These are phyloP conservation scores for Phenganax marumi DNA, from an alignment of 92 coral and sea anemone species.

Conservation along the genomic window DNA sequence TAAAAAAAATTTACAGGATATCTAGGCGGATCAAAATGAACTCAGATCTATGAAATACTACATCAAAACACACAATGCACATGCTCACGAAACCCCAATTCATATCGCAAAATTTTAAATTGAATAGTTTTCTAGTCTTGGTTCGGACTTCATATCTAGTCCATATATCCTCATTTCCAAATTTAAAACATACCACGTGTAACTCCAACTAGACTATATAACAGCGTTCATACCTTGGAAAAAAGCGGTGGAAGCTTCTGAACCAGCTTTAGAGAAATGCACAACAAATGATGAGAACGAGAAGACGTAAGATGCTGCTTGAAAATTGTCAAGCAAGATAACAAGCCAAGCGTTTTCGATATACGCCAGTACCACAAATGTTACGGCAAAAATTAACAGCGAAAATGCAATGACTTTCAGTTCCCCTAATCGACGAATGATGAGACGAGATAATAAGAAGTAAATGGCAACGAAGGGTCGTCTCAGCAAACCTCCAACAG, in stretches of 20 bases:
- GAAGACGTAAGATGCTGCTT: conserved; percentile 11
- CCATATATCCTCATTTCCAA: background rate
- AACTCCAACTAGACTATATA: background rate
- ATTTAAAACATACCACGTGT: background rate
- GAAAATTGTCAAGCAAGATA: conserved; percentile 11
- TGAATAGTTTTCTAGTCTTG: no score
- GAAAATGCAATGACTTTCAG: conserved; percentile 5
- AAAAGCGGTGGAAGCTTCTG: conserved; percentile 26
- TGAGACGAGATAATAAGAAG: conserved; percentile 10
- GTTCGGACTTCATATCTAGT: no score
- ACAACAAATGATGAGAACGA: conserved; percentile 17
- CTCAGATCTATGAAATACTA: no score
- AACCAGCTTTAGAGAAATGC: conserved; percentile 24
- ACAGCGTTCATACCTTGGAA: conserved; percentile 8
- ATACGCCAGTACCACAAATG: background rate
- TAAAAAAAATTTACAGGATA: no score
- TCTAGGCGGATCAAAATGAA: no score
- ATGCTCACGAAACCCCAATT: no score
- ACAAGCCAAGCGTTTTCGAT: conserved; percentile 35
- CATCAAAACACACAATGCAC: no score
- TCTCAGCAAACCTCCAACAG: conserved; percentile 4
- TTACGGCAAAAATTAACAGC: background rate
- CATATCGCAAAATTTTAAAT: no score
- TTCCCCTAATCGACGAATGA: conserved; percentile 16
- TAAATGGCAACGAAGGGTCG: conserved; percentile 25